Conservation (phyloP, 2,113 vertebrate species). For the Neogale vison region DNA sequence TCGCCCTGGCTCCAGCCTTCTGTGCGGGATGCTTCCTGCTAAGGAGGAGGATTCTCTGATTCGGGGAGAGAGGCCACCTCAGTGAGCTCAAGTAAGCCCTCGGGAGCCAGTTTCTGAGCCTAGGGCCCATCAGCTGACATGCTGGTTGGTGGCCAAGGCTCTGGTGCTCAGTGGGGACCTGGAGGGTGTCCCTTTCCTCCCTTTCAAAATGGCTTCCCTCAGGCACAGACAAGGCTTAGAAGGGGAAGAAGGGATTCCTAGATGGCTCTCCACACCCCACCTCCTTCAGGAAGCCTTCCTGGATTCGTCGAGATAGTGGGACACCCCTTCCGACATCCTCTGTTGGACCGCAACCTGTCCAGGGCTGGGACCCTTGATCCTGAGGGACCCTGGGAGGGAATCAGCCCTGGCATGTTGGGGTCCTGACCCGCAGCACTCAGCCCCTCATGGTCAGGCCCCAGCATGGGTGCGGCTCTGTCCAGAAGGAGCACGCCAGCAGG, state of each 20-base stretch:
- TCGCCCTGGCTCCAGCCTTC: neutral
- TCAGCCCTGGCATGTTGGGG: neutral
- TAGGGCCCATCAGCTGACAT: neutral
- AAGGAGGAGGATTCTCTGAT: neutral
- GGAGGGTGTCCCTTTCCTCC: neutral
- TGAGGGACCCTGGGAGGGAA: neutral
- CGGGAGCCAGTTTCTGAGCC: neutral
- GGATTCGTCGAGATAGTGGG: neutral
- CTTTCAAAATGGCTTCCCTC: neutral
- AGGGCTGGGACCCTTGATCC: neutral
- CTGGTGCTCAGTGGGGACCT: neutral
- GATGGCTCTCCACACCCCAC: neutral
- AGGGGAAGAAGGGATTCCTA: neutral
- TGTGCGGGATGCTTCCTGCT: neutral
- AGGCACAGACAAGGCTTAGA: neutral
- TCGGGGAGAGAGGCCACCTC: neutral
- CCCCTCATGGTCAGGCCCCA: accelerated
- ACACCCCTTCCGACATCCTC: neutral
- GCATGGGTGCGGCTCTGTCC: neutral
- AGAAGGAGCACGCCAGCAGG: neutral
- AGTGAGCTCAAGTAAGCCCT: neutral
- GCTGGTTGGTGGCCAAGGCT: neutral
- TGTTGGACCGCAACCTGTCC: neutral
- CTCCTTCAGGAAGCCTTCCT: neutral
- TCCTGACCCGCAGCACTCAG: neutral